These are phyloP conservation scores for Benthochromis sp. DNA, from an alignment of 2,113 vertebrate genomes.

Conservation along the genomic window DNA sequence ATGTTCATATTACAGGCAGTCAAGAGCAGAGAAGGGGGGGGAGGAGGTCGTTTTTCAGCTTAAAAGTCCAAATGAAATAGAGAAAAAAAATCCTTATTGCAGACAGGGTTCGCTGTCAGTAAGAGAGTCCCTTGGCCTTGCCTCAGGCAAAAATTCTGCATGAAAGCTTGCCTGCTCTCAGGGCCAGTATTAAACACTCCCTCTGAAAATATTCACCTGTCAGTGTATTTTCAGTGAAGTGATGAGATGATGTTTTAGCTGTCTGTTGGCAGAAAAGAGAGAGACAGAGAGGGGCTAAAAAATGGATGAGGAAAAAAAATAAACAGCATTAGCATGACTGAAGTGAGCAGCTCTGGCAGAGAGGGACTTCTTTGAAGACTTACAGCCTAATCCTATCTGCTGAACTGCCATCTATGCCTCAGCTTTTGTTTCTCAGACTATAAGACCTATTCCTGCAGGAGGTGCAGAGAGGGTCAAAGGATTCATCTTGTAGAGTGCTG, in stretches of 20 bases:
- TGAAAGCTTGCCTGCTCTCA: constrained; percentile 27
- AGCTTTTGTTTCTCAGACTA: constrained; percentile 56
- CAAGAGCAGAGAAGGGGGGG: not conserved
- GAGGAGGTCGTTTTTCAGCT: not conserved
- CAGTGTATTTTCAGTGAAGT: constrained; percentile 1
- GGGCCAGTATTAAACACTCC: constrained; percentile 25
- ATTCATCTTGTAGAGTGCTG: constrained; percentile 25
- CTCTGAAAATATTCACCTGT: constrained; percentile 32
- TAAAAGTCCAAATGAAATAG: constrained; percentile 2
- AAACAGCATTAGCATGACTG: constrained; percentile 51
- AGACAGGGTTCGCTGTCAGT: not conserved
- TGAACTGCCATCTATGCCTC: constrained; percentile 37
- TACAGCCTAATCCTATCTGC: constrained; percentile 62
- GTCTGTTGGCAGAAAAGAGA: not conserved
- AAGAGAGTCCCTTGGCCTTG: constrained; percentile 31
- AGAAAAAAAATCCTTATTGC: not conserved
- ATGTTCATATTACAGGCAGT: not conserved
- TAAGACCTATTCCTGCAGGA: constrained; percentile 53
- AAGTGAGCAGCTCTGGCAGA: constrained; percentile 34
- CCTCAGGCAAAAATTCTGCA: constrained; percentile 40
- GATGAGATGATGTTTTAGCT: constrained; percentile 6
- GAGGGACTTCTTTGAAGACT: constrained; percentile 66
- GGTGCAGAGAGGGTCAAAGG: constrained; percentile 39
- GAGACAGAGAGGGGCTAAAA: not conserved
- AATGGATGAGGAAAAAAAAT: constrained; percentile 14